A percentile compares a stretch with the other conserved stretches of the same genome.
phyloP scores from a whole-genome alignment of 2,113 vertebrate species.

The Lagenorhynchus albirostris region DNA sequence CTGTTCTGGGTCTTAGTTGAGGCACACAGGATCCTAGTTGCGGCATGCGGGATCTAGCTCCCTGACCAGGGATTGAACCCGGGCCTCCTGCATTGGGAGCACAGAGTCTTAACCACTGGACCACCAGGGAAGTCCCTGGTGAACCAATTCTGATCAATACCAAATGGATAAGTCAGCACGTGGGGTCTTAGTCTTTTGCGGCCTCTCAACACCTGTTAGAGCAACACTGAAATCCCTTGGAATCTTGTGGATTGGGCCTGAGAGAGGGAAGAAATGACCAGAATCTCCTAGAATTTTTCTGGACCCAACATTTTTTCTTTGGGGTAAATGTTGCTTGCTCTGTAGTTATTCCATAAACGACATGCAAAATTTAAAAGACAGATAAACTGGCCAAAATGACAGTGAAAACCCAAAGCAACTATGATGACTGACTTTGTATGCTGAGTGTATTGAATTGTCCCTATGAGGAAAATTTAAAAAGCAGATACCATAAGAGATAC shows the following conservation, averaged over 20 bases:
- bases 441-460: not conserved
- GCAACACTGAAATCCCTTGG: not conserved
- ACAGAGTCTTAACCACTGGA: too few species aligned
- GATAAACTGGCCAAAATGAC: not conserved
- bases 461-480: not conserved
- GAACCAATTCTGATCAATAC: not conserved
- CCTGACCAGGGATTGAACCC: too few species aligned
- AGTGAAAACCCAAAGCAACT: not conserved
- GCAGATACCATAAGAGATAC: not conserved
- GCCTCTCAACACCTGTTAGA: not conserved
- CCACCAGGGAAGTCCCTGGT: too few species aligned
- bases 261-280: not conserved
- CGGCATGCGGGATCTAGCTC: fast-evolving
- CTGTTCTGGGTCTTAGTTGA: too few species aligned
- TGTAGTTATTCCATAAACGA: not conserved
- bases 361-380: not conserved
- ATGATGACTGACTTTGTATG: not conserved
- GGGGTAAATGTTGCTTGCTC: not conserved
- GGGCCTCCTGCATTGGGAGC: too few species aligned
- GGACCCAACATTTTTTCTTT: not conserved
- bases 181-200: not conserved
- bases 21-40: too few species aligned
- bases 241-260: not conserved
- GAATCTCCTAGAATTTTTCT: not conserved
- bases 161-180: not conserved